phyloP scores from a whole-genome alignment of 2,113 vertebrate genomes.

The Petaurus breviceps region DNA sequence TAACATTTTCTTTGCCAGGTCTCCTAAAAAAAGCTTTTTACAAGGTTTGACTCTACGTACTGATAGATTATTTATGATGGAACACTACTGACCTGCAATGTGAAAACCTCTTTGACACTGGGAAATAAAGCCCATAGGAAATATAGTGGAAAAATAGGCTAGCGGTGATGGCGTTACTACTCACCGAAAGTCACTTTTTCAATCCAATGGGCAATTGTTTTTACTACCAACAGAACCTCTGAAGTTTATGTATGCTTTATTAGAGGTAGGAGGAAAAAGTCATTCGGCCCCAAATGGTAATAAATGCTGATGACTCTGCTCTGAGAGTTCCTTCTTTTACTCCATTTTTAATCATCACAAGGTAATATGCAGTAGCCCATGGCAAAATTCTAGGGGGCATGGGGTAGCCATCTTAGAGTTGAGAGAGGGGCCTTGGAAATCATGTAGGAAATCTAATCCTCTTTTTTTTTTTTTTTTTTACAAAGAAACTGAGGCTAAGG shows the following conservation, averaged over 20 bases:
- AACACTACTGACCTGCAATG: neutral
- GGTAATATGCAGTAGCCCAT: constrained; percentile 35
- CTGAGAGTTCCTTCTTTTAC: neutral
- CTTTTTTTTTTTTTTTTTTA: neutral
- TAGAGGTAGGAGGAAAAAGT: constrained; percentile 17
- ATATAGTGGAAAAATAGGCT: neutral
- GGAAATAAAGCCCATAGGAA: constrained; percentile 13
- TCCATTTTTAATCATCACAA: neutral
- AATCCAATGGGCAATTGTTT: constrained; percentile 13
- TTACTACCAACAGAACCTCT: constrained; percentile 40
- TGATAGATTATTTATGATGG: constrained; percentile 24
- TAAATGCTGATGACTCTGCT: constrained; percentile 16
- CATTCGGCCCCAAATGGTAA: constrained; percentile 20
- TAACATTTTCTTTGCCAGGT: constrained; percentile 38
- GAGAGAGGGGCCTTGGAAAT: neutral
- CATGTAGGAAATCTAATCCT: neutral
- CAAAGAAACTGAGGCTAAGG: neutral
- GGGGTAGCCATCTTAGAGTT: neutral
- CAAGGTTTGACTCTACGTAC: neutral
- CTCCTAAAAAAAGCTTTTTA: constrained; percentile 27
- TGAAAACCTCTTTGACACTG: neutral
- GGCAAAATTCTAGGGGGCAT: constrained; percentile 32
- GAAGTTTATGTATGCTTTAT: constrained; percentile 38
- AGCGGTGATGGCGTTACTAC: neutral
- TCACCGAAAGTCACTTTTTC: neutral